Evolutionary conservation across 1,140 invertebrate species (phyloP), one percentile per base, ranked within the genome.

Genomic region (Aphelenchoides besseyi): DNA sequence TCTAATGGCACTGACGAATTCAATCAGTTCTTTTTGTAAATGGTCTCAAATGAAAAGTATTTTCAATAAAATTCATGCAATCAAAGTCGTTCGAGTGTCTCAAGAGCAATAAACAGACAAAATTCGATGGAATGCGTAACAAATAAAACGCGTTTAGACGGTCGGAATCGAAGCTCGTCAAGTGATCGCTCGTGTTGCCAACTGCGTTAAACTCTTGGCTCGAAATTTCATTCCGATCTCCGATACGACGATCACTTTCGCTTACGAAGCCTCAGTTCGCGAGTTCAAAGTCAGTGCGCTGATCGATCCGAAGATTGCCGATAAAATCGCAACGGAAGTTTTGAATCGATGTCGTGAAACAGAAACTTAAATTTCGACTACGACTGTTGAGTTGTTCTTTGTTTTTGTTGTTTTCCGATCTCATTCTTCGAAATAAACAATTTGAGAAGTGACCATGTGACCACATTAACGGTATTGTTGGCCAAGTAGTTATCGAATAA

Each of bases 221-320:
- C 89, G 91, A 29, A 90, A 91, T 69, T 91, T 92, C 78, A 90
- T 97, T 83, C 90, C 93, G 86, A 85, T 98, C 2, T 95, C 90
- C 82, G 94, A 97, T 81, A 95, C 93, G 1, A 94, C 91, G 79
- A 92, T 97, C 26, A 88, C 91, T 59, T 92, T 92, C 83, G 92
- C 93, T 1, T 97, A 90, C 85, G 93, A 97, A 79, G 91, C 92
- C 77, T 95, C 93, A 18, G 82, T 89, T 0, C 92, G 92, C 84
- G 95, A 93, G 85, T 83, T 88, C 53, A n/a, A n/a, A n/a, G 89
- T 91, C 55, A 86, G 82, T 83, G 91, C 94, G 68, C 84, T 95
- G 1, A 84, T 94, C 0, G 89, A 90, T 75, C 90, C 92, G 3
- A 92, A 93, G 85, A 88, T 90, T 0, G 92, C 92, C 86, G 86